These are phyloP conservation scores for Ochotona princeps DNA, from an alignment of 2,113 vertebrate species.

Conservation along the genomic window DNA sequence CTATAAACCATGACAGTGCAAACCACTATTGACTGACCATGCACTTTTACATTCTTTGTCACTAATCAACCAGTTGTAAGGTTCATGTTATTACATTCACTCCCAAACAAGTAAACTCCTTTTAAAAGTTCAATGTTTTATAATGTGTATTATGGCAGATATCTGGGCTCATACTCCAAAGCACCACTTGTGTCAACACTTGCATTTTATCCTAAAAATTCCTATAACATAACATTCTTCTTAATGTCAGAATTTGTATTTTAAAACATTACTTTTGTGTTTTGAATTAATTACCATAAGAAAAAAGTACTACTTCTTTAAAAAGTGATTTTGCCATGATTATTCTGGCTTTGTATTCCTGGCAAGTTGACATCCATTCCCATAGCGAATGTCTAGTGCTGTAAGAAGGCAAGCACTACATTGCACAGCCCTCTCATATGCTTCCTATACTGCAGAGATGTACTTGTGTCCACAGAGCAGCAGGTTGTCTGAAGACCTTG, in stretches of 20 bases:
- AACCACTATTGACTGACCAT: neutral
- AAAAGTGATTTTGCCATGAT: neutral
- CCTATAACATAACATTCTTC: neutral
- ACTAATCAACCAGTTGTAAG: neutral
- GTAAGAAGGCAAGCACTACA: neutral
- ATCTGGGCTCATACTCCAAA: neutral
- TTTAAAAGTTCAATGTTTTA: neutral
- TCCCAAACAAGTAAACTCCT: neutral
- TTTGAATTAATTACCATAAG: slow-evolving; percentile 16
- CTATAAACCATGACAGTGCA: neutral
- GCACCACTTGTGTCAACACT: neutral
- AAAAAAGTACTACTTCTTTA: neutral
- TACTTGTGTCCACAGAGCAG: neutral
- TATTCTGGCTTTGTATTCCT: neutral
- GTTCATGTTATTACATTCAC: neutral
- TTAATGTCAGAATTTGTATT: neutral
- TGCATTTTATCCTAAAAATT: slow-evolving; percentile 30
- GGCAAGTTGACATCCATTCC: neutral
- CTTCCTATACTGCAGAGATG: neutral
- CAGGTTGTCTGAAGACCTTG: neutral
- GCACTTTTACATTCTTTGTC: neutral
- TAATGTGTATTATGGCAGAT: neutral
- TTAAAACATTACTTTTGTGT: neutral
- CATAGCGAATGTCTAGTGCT: neutral
- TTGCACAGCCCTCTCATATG: neutral